Conservation (phyloP, 2,888 invertebrate genomes). For the Carterocephalus palaemon region DNA sequence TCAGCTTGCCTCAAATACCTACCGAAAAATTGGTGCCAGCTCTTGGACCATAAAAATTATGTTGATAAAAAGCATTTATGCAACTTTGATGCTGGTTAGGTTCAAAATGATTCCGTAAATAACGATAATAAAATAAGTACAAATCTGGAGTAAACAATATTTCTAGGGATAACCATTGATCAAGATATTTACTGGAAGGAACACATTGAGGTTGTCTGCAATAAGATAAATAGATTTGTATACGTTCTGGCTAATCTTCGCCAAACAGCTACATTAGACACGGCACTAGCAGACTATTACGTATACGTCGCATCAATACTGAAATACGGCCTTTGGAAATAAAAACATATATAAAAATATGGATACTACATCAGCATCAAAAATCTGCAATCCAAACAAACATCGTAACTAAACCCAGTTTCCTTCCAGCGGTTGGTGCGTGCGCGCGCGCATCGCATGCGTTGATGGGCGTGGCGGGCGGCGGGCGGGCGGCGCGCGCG, state of each 20-base stretch:
- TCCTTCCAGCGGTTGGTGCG: constrained; percentile 46
- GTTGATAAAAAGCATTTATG: no score
- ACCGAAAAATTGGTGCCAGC: no score
- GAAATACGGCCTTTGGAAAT: neutral
- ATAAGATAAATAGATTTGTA: constrained; percentile 3
- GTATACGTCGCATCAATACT: constrained; percentile 15
- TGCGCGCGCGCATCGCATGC: constrained; percentile 51
- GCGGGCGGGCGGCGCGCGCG: constrained; percentile 73
- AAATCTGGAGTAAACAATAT: neutral
- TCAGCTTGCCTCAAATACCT: no score
- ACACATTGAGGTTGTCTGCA: neutral
- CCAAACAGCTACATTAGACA: neutral
- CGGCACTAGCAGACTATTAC: constrained; percentile 11
- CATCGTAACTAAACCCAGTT: neutral
- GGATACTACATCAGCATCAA: no score
- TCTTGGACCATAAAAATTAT: no score
- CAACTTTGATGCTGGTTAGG: no score
- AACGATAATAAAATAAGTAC: neutral
- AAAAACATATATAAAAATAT: no score
- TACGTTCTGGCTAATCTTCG: neutral
- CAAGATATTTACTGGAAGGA: neutral
- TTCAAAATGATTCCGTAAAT: no score
- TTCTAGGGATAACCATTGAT: neutral
- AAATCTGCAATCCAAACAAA: neutral
- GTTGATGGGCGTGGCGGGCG: constrained; percentile 70